Base-by-base conservation (phyloP, 2,888 invertebrate species). In the Pilophorus perplexus region DNA sequence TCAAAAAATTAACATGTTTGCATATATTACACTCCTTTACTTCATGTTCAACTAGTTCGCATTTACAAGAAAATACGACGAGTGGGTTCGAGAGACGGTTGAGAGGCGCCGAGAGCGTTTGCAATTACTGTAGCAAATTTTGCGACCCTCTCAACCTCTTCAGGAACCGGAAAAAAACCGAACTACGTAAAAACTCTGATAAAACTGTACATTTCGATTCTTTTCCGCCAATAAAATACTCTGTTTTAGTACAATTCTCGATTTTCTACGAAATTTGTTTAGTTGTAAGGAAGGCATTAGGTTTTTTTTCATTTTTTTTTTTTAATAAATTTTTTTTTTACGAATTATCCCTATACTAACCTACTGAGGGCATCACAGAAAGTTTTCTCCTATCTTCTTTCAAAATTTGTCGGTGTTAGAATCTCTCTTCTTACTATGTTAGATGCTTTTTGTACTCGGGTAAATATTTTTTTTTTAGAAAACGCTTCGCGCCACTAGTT, bases 271-370 rank as follows among this genome's bases (percentile, higher is more conserved):
- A 60, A 44, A 44, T n/a, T n/a, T n/a, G 1, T 46, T 28, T 44
- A 28, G 33, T 25, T 14, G 16, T 50, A 50, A 68, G 68, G 68
- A 68, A 68, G 68, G 68, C 68, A 68, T 68, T 42, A 64, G 25
- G 44, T 60, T 60, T 44, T 10, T 60, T 27, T 44, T 20, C 44
- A 18, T 37, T 18, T 18, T 18, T 48, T 22, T 8, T 48, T 22
- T 8, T 14, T 22, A 48, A 8, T 8, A 22, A n/a, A n/a, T n/a
- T 48, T 20, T 6, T 48, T 6, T 18, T 48, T 22, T 48, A 48
- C 6, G 22, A 8, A 48, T n/a, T n/a, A n/a, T n/a, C 8, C 37
- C 28, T 44, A 44, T 14, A 60, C 60, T 44, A 60, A 23, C 38
- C 57, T 57, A 57, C 37, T 40, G 14, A 55, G 65, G 55, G 40